Percentiles rank a stretch among this genome's conserved stretches.
Evolutionary conservation across 92 coral and sea anemone genomes (phyloP).

Genomic region (Phymanthus crucifer): DNA sequence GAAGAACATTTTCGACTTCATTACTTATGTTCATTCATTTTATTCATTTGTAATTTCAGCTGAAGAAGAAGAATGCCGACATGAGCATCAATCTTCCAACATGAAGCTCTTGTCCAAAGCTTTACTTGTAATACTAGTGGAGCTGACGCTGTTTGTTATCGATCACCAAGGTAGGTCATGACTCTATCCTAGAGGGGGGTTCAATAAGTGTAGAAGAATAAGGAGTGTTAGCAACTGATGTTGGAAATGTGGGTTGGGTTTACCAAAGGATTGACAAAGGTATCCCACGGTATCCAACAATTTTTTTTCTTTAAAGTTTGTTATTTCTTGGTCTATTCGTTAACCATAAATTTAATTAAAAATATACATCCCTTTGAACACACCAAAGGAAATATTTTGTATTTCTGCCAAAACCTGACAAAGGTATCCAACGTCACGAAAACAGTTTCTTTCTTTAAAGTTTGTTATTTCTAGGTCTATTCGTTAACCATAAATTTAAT

Average conservation of each 20-base stretch:
- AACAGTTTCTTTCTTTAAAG: not conserved
- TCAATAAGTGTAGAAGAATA: too few species aligned
- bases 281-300: too few species aligned
- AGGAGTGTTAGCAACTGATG: too few species aligned
- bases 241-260: too few species aligned
- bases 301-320: not conserved
- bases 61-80: conserved; percentile 24
- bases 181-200: not conserved
- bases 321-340: not conserved
- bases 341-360: not conserved
- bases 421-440: not conserved
- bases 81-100: conserved; percentile 63
- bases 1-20: not conserved
- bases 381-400: not conserved
- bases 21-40: not conserved
- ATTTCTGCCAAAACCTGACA: not conserved
- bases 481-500: not conserved
- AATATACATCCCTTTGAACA: not conserved
- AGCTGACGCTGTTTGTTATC: conserved; percentile 43
- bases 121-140: conserved; percentile 59
- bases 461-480: not conserved
- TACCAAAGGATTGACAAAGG: too few species aligned
- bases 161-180: conserved; percentile 46
- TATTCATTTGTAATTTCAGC: conserved; percentile 15
- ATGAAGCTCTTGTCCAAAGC: conserved; percentile 64